Evolutionary conservation across 2,797 vertebrate genomes (phyloP).

Genomic region (Aplochiton taeniatus): DNA sequence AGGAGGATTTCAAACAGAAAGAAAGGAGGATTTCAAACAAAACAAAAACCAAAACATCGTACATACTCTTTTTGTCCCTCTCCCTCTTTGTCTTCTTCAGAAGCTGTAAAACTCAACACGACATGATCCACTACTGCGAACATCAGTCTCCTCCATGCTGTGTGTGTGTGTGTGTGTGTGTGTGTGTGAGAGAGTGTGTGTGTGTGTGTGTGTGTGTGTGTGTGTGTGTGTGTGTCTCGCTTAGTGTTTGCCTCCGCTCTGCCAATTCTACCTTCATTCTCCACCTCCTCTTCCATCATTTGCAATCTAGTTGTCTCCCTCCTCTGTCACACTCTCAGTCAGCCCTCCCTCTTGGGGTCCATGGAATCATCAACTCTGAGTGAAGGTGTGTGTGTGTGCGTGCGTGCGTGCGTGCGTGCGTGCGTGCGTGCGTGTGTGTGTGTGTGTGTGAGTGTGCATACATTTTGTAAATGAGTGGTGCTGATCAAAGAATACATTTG

Average conservation of each 20-base stretch:
- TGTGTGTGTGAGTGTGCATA: not conserved
- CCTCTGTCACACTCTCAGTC: too few relatives aligned
- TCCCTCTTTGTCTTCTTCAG: slow-evolving; percentile 28
- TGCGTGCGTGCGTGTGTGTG: not conserved
- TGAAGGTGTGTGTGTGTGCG: not conserved
- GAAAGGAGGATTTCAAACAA: too few relatives aligned
- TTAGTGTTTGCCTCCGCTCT: slow-evolving; percentile 44
- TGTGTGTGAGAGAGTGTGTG: slow-evolving; percentile 28
- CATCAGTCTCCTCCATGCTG: slow-evolving; percentile 52
- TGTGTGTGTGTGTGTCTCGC: slow-evolving; percentile 26
- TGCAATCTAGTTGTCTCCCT: not conserved
- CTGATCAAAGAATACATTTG: slow-evolving; percentile 44
- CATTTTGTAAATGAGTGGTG: not conserved
- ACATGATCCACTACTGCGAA: slow-evolving; percentile 52
- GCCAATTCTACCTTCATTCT: slow-evolving; percentile 27
- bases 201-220: slow-evolving; percentile 33
- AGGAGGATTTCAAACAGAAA: not conserved
- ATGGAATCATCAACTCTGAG: too few relatives aligned
- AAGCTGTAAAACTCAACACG: slow-evolving; percentile 47
- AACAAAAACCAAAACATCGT: not conserved
- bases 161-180: slow-evolving; percentile 34
- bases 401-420: too few relatives aligned
- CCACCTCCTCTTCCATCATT: not conserved
- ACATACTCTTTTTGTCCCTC: slow-evolving; percentile 34
- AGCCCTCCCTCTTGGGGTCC: too few relatives aligned